Conservation (phyloP, 2,888 invertebrate genomes). For the Philhelius pedissequus region DNA sequence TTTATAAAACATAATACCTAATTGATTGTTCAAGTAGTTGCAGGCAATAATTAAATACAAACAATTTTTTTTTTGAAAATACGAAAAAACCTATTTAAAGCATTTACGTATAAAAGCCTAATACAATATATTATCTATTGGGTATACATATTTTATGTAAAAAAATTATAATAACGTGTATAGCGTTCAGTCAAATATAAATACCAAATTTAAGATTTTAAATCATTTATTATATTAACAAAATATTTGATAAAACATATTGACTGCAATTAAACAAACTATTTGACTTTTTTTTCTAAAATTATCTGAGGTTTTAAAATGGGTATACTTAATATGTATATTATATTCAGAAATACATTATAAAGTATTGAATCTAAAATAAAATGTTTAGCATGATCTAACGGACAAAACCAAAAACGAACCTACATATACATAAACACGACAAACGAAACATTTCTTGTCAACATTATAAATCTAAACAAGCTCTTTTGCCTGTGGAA, state of each 20-base stretch:
- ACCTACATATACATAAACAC: not conserved
- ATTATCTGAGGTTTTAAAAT: not conserved
- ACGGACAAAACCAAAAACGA: not conserved
- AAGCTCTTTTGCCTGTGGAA: not conserved
- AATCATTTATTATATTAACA: not conserved
- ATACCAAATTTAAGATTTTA: not conserved
- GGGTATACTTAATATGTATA: not conserved
- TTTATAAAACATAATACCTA: slow-evolving; percentile 9
- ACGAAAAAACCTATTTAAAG: not conserved
- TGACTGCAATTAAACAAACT: not conserved
- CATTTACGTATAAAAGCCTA: not conserved
- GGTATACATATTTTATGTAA: not conserved
- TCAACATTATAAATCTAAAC: not conserved
- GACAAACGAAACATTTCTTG: not conserved
- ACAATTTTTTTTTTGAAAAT: not conserved
- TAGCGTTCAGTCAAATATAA: not conserved
- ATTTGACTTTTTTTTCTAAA: not conserved
- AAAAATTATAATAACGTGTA: not conserved
- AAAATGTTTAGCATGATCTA: not conserved
- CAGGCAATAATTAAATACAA: not conserved
- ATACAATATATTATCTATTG: not conserved
- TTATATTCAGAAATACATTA: not conserved
- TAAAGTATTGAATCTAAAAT: not conserved
- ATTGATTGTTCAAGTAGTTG: slow-evolving; percentile 18
- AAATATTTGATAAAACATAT: not conserved